These are phyloP conservation scores for Drosophila kanekoi DNA, from an alignment of 2,888 invertebrate genomes.

Conservation along the genomic window DNA sequence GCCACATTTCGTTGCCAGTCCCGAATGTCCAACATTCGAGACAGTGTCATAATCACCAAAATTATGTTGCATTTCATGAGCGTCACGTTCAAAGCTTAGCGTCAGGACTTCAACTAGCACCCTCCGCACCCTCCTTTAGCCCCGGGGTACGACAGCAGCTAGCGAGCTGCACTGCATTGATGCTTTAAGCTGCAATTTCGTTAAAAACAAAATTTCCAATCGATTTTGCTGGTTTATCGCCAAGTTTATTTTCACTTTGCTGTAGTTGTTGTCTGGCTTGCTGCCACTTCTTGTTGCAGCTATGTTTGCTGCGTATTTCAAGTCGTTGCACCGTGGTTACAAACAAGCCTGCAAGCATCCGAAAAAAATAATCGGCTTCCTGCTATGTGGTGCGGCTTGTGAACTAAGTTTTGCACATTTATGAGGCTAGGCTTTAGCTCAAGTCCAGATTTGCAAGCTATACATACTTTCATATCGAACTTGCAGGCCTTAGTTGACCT, in stretches of 20 bases:
- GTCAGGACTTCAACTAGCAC: constrained; percentile 29
- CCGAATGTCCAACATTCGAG: constrained; percentile 35
- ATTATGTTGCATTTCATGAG: constrained; percentile 51
- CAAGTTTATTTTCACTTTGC: constrained; percentile 76
- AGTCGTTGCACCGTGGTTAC: constrained; percentile 35
- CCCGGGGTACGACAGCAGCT: constrained; percentile 34
- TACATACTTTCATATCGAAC: too few relatives aligned
- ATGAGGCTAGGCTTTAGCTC: too few relatives aligned
- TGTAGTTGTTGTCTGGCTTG: constrained; percentile 47
- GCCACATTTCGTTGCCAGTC: constrained; percentile 42
- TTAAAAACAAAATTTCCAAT: constrained; percentile 75
- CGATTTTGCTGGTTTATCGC: constrained; percentile 81
- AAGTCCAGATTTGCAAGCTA: too few relatives aligned
- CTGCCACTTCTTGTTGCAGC: constrained; percentile 30
- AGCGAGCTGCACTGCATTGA: constrained; percentile 65
- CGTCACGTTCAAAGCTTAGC: constrained; percentile 30
- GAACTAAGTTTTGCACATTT: too few relatives aligned
- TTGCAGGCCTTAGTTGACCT: too few relatives aligned
- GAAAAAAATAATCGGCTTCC: too few relatives aligned
- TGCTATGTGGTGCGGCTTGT: too few relatives aligned
- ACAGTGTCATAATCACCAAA: constrained; percentile 66
- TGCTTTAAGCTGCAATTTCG: constrained; percentile 81
- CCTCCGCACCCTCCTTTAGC: not conserved
- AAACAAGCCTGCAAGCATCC: not conserved
- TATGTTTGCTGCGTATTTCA: constrained; percentile 15